Base-by-base conservation (phyloP, 2,113 vertebrate species). In the Neoarius graeffei region DNA sequence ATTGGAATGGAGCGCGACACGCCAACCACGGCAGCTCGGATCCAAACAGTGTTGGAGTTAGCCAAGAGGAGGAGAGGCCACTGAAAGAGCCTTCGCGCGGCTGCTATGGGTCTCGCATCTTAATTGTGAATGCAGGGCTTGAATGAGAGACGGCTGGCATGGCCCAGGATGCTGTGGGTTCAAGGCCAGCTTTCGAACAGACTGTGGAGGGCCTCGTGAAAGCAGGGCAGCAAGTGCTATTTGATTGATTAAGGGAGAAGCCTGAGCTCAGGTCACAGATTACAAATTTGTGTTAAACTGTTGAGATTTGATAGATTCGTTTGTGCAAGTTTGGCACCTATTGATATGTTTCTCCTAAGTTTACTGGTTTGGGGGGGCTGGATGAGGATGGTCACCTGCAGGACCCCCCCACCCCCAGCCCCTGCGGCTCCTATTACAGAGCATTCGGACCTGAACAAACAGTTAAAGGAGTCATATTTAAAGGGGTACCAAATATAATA, bases 31-130 rank as follows among this genome's bases (percentile, higher is more conserved):
- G 86, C 90, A 93, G 92, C 88, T 92, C 92, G 92, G 90, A 91
- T 62, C 89, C 85, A 85, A 90, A 91, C 81, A 80, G 69, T 27
- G 59, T 20, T 35, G n/a, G 23, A 19, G 35, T 52, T 54, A 42
- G 85, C 89, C 87, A 89, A 27, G 25, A 27, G 50, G n/a, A 80
- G 60, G 79, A 91, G 89, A 88, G 67, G 86, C 91, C 91, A 89
- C 92, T 91, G 93, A 94, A 93, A 90, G 91, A 83, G 89, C 89
- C 87, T 94, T 94, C 90, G 91, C 92, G 89, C 90, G 89, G 88
- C 92, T 92, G 93, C 89, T 89, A 87, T 73, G 64, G 54, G 25
- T 48, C 88, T 90, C 86, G 54, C 89, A 89, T 91, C 84, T 85
- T 92, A 94, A 93, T 94, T 88, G 90, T 93, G 90, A 92, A 90